Percentiles rank a stretch among this genome's conserved stretches.
phyloP scores from a whole-genome alignment of 35 echinoderm and acorn worm genomes.

The Patiria miniata region DNA sequence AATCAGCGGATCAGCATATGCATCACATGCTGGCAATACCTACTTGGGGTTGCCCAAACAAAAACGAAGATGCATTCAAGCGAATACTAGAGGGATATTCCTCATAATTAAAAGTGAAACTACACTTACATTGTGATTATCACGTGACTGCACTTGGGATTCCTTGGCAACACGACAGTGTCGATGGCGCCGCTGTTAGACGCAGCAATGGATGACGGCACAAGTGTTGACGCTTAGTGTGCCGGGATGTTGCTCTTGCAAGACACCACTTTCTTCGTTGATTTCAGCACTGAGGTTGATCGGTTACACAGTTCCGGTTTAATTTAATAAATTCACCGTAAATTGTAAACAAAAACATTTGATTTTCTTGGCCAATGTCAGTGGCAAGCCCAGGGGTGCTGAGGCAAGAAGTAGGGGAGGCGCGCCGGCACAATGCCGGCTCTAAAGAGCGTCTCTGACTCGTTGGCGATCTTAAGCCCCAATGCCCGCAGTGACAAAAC shows the following conservation, averaged over 20 bases:
- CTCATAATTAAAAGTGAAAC: slow-evolving; percentile 1
- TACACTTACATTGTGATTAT: slow-evolving; percentile 23
- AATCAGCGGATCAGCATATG: background rate
- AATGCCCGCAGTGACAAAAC: slow-evolving; percentile 21
- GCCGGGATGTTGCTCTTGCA: background rate
- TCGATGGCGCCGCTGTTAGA: slow-evolving; percentile 7
- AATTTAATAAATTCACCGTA: slow-evolving; percentile 4
- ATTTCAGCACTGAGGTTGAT: background rate
- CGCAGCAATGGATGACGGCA: background rate
- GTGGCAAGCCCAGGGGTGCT: background rate
- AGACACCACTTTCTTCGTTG: background rate
- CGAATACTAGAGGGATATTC: background rate
- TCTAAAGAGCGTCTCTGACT: slow-evolving; percentile 13
- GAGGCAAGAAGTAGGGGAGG: background rate
- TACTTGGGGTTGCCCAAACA: background rate
- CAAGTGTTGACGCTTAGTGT: no score
- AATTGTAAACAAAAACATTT: slow-evolving; percentile 21
- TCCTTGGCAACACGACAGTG: background rate
- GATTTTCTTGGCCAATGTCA: background rate
- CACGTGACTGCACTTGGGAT: background rate
- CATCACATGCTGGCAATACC: background rate
- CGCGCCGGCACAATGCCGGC: slow-evolving; percentile 12
- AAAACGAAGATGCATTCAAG: background rate
- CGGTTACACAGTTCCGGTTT: background rate
- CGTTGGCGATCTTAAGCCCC: background rate